Evolutionary conservation across 2,797 vertebrate species (phyloP).

Genomic region (Fringilla coelebs): DNA sequence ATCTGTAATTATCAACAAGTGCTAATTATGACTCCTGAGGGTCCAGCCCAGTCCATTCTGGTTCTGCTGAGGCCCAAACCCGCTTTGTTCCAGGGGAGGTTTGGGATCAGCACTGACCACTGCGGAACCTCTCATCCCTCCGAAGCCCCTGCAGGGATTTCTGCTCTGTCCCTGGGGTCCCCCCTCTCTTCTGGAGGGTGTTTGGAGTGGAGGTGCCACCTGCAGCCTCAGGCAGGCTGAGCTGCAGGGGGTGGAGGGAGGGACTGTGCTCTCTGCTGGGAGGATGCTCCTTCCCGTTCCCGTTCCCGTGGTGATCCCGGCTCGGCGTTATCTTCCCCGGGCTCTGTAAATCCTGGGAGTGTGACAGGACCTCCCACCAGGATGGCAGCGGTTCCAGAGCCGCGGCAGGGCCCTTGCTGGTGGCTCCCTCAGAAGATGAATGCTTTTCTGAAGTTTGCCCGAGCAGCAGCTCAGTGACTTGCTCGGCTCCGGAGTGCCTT

Average conservation of each 20-base stretch:
- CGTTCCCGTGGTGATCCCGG: background rate
- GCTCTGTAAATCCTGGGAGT: background rate
- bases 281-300: rapidly evolving
- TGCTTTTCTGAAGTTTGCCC: background rate
- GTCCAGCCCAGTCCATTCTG: rapidly evolving
- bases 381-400: background rate
- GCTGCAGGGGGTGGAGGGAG: background rate
- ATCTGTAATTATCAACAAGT: background rate
- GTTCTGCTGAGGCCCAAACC: background rate
- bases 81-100: background rate
- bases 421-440: constrained; percentile 1
- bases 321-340: background rate
- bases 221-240: rapidly evolving
- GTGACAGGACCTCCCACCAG: constrained; percentile 33
- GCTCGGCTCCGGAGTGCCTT: background rate
- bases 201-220: background rate
- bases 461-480: background rate
- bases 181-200: background rate
- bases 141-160: rapidly evolving
- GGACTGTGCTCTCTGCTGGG: rapidly evolving
- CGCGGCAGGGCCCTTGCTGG: background rate
- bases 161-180: background rate
- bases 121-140: background rate
- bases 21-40: background rate
- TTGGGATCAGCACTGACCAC: rapidly evolving